These are phyloP conservation scores for Alcedo atthis DNA, from an alignment of 2,797 vertebrate species.

Conservation along the genomic window DNA sequence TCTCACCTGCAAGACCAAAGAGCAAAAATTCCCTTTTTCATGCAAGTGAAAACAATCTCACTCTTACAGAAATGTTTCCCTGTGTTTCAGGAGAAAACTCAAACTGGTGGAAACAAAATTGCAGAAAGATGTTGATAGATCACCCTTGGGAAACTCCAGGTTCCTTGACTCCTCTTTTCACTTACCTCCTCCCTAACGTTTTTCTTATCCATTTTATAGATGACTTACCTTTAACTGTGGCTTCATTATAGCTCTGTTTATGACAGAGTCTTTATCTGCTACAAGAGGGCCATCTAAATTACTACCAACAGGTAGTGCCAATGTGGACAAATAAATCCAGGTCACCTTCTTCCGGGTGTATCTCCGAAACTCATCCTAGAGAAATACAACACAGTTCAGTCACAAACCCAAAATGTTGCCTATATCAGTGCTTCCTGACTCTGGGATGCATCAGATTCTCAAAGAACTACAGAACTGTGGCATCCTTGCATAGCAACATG, in stretches of 20 bases:
- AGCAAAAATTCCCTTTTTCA: neutral
- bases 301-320: neutral
- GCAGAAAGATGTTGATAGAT: neutral
- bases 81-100: neutral
- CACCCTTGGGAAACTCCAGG: neutral
- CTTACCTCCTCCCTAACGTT: no score
- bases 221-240: constrained; percentile 72
- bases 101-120: neutral
- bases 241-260: constrained; percentile 67
- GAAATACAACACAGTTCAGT: neutral
- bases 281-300: neutral
- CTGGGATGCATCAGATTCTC: neutral
- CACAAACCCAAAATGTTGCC: neutral
- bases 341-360: constrained; percentile 69
- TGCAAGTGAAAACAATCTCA: neutral
- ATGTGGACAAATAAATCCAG: constrained; percentile 61
- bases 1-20: constrained; percentile 63
- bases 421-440: neutral
- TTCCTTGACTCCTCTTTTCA: neutral
- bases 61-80: neutral
- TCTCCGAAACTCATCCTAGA: constrained; percentile 76
- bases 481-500: neutral
- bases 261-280: constrained; percentile 62
- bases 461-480: neutral
- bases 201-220: neutral